Percentiles rank a stretch among this genome's conserved stretches.
These are phyloP conservation scores for Synanthedon myopaeformis DNA, from an alignment of 2,888 invertebrate genomes.

Conservation along the genomic window DNA sequence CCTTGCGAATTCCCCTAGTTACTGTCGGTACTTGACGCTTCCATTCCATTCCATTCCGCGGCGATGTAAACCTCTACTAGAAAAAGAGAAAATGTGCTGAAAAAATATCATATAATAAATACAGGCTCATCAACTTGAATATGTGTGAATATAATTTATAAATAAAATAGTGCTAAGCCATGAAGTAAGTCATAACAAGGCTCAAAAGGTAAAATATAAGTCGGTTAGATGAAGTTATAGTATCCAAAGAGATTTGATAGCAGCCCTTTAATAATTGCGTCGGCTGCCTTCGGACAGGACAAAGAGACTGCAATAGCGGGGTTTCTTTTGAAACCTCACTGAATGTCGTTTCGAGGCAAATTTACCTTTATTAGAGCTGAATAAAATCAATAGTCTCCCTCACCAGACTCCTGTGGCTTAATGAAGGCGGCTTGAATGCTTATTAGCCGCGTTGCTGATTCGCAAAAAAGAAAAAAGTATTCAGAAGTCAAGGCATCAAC, in stretches of 20 bases:
- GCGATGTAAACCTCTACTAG: no score
- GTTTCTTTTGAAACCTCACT: slow-evolving; percentile 37
- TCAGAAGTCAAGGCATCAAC: no score
- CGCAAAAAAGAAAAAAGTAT: slow-evolving; percentile 15
- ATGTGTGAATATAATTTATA: no score
- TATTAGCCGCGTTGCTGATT: slow-evolving; percentile 46
- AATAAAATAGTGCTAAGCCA: no score
- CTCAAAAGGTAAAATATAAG: slow-evolving; percentile 15
- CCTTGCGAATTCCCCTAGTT: no score
- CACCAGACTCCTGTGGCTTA: slow-evolving; percentile 32
- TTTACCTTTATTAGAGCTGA: slow-evolving; percentile 50
- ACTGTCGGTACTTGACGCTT: no score
- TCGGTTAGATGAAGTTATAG: slow-evolving; percentile 13
- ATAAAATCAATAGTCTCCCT: slow-evolving; percentile 50
- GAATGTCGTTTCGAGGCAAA: slow-evolving; percentile 31
- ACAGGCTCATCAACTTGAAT: no score
- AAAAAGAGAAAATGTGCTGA: no score
- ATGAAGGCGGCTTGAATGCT: slow-evolving; percentile 51
- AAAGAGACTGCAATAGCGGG: slow-evolving; percentile 34
- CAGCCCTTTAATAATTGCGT: slow-evolving; percentile 32
- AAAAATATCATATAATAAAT: no score
- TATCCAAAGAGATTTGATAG: slow-evolving; percentile 22
- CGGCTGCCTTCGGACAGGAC: slow-evolving; percentile 17
- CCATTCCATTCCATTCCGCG: no score
- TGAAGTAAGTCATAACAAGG: no score